phyloP scores from a whole-genome alignment of 2,797 vertebrate genomes.

The Hippoglossus hippoglossus region DNA sequence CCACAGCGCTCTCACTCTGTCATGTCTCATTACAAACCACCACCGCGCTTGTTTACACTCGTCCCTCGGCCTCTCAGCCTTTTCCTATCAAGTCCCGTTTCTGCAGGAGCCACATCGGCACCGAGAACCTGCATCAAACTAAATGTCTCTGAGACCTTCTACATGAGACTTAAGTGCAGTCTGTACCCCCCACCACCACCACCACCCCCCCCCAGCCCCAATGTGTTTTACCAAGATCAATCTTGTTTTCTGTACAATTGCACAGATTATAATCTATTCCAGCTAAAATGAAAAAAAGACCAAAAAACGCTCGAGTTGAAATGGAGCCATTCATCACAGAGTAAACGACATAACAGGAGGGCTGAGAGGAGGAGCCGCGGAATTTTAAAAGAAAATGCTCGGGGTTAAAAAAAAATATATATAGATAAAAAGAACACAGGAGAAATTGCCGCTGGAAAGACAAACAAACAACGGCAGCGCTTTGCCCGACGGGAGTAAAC shows the following conservation, averaged over 20 bases:
- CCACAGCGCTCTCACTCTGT: constrained; percentile 60
- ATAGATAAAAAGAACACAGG: constrained; percentile 25
- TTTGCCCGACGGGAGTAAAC: constrained; percentile 55
- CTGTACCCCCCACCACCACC: background rate
- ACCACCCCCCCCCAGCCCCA: constrained; percentile 9
- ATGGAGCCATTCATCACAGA: constrained; percentile 85
- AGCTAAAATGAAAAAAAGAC: constrained; percentile 40
- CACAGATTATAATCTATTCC: constrained; percentile 83
- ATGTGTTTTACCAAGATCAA: constrained; percentile 62
- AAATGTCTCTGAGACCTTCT: constrained; percentile 19
- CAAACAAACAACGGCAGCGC: constrained; percentile 54
- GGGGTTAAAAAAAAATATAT: constrained; percentile 6
- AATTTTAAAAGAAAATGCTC: constrained; percentile 46
- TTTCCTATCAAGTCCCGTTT: constrained; percentile 35
- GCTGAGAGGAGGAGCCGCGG: constrained; percentile 46
- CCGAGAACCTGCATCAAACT: constrained; percentile 33
- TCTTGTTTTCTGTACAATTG: constrained; percentile 80
- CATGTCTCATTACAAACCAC: constrained; percentile 64
- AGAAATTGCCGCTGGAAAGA: constrained; percentile 48
- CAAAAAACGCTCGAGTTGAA: constrained; percentile 72
- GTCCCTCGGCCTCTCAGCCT: constrained; percentile 18
- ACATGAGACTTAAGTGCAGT: constrained; percentile 36
- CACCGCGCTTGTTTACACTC: constrained; percentile 50
- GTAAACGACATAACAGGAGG: constrained; percentile 66
- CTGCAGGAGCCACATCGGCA: background rate